Evolutionary conservation across 1,140 invertebrate genomes (phyloP).

Genomic region (Stenopsyche tienmushanensis): DNA sequence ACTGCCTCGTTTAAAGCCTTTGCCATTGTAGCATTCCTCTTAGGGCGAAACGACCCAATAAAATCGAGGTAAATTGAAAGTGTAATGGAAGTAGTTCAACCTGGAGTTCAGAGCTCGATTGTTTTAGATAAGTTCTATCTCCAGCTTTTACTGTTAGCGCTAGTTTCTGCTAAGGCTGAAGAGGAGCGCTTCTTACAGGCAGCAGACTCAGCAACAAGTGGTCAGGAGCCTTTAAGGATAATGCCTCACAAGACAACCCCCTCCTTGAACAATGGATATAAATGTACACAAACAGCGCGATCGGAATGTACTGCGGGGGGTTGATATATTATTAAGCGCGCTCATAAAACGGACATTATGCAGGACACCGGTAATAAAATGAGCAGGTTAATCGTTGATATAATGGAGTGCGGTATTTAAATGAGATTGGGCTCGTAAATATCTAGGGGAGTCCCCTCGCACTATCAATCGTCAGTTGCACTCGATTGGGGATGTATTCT

Average conservation of each 20-base stretch:
- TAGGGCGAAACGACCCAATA: too few relatives aligned
- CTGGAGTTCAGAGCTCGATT: background rate
- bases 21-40: too few relatives aligned
- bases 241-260: background rate
- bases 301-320: too few relatives aligned
- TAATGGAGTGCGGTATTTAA: background rate
- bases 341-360: too few relatives aligned
- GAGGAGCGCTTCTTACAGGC: background rate
- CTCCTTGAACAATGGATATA: too few relatives aligned
- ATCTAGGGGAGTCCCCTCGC: background rate
- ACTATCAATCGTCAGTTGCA: background rate
- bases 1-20: too few relatives aligned
- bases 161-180: background rate
- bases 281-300: too few relatives aligned
- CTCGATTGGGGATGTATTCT: background rate
- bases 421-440: background rate
- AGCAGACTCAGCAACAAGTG: background rate
- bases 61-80: background rate
- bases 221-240: background rate
- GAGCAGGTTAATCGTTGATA: too few relatives aligned
- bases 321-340: too few relatives aligned
- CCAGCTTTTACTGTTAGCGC: background rate
- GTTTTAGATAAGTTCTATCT: background rate
- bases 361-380: too few relatives aligned
- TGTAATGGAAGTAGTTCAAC: background rate